Conservation (phyloP, 2,113 vertebrate genomes). For the Hippocampus abdominalis region DNA sequence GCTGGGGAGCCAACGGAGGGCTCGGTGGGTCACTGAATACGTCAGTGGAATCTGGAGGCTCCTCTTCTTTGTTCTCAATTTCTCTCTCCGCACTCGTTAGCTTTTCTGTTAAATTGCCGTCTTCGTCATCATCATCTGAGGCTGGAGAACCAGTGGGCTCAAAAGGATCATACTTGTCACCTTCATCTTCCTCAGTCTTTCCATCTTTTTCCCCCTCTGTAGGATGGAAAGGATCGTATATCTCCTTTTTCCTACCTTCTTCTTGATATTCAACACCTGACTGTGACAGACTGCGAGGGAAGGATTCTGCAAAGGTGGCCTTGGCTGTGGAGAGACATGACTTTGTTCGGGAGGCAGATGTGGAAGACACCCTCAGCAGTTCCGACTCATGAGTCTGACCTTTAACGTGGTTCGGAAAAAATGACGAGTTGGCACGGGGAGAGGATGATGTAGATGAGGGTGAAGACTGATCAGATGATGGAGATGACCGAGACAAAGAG, state of each 20-base stretch:
- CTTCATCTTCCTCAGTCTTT: slow-evolving; percentile 47
- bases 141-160: slow-evolving; percentile 85
- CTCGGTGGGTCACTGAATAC: slow-evolving; percentile 42
- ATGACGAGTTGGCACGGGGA: slow-evolving; percentile 37
- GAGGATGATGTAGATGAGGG: slow-evolving; percentile 60
- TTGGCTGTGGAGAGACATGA: slow-evolving; percentile 30
- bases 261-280: slow-evolving; percentile 26
- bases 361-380: slow-evolving; percentile 59
- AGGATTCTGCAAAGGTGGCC: slow-evolving; percentile 24
- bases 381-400: slow-evolving; percentile 20
- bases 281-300: slow-evolving; percentile 17
- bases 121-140: slow-evolving; percentile 53
- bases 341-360: slow-evolving; percentile 48
- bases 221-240: slow-evolving; percentile 86
- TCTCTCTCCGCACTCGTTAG: slow-evolving; percentile 10
- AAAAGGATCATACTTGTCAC: slow-evolving; percentile 89
- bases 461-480: slow-evolving; percentile 61
- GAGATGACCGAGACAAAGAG: slow-evolving; percentile 60
- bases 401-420: slow-evolving; percentile 52
- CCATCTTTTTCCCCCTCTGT: slow-evolving; percentile 73
- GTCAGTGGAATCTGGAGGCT: slow-evolving; percentile 63
- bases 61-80: slow-evolving; percentile 57
- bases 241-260: slow-evolving; percentile 62
- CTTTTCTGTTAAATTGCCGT: slow-evolving; percentile 4
- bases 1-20: slow-evolving; percentile 25